phyloP scores from a whole-genome alignment of 2,113 vertebrate species.

The Ophiodon elongatus region DNA sequence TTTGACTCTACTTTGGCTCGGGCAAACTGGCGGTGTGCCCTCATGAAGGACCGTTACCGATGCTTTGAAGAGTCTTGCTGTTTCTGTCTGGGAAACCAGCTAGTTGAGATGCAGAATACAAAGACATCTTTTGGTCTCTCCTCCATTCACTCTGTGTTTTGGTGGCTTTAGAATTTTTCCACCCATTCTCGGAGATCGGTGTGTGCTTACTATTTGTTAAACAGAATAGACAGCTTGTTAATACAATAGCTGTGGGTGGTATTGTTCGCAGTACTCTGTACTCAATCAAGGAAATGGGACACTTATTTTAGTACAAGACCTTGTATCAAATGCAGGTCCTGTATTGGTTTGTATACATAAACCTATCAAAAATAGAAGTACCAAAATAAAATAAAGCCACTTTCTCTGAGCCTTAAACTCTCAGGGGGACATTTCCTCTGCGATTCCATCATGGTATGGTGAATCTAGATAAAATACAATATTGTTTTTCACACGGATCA shows the following conservation, averaged over 20 bases:
- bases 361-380: not conserved
- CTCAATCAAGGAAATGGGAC: constrained; percentile 15
- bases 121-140: not conserved
- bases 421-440: not conserved
- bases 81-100: constrained; percentile 46
- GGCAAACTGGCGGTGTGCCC: constrained; percentile 20
- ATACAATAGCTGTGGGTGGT: constrained; percentile 3
- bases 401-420: not conserved
- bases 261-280: constrained; percentile 20
- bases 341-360: not conserved
- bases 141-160: not conserved
- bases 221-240: constrained; percentile 19
- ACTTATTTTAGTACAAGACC: constrained; percentile 13
- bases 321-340: not conserved
- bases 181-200: not conserved
- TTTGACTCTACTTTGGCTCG: constrained; percentile 50
- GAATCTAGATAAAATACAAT: not conserved
- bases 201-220: constrained; percentile 28
- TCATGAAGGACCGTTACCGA: constrained; percentile 36
- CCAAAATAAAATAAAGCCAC: not conserved
- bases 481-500: no score
- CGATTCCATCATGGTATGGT: not conserved
- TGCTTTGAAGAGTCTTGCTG: constrained; percentile 34
- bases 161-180: constrained; percentile 15
- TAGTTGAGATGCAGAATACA: constrained; percentile 19